phyloP scores from a whole-genome alignment of 2,797 vertebrate genomes.

The Todus mexicanus region DNA sequence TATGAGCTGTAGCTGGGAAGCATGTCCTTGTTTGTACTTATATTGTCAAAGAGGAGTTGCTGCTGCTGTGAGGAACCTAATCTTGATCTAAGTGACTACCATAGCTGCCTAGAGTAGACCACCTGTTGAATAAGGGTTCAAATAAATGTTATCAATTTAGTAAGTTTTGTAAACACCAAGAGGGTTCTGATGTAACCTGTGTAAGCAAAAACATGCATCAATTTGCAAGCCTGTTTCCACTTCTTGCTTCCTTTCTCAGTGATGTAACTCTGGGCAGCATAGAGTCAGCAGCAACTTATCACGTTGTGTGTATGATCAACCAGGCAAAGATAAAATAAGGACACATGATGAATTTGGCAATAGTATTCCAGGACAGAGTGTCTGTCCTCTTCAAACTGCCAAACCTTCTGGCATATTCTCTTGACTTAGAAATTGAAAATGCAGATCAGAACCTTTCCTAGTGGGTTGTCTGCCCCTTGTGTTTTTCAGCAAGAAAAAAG shows the following conservation, averaged over 20 bases:
- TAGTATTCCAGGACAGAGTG: background rate
- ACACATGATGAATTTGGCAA: background rate
- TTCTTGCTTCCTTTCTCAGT: background rate
- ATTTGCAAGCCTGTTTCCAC: background rate
- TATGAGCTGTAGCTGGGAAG: background rate
- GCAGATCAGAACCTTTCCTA: background rate
- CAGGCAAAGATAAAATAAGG: background rate
- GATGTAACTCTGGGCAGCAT: rapidly evolving
- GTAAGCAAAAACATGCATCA: background rate
- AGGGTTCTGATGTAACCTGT: background rate
- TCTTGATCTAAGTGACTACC: background rate
- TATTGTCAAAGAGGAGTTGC: background rate
- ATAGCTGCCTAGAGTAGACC: background rate
- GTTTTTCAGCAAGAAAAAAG: conserved; percentile 6
- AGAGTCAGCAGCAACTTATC: background rate
- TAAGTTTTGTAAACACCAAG: background rate
- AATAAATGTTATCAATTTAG: background rate
- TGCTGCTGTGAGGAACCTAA: background rate
- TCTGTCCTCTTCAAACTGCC: background rate
- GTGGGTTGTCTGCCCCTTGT: background rate
- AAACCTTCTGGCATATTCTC: background rate
- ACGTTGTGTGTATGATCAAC: background rate
- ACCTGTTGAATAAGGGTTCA: background rate
- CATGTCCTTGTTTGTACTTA: background rate
- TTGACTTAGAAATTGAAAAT: background rate